These are phyloP conservation scores for Ernsta delagoae DNA, from an alignment of 2,888 invertebrate genomes.

Conservation along the genomic window DNA sequence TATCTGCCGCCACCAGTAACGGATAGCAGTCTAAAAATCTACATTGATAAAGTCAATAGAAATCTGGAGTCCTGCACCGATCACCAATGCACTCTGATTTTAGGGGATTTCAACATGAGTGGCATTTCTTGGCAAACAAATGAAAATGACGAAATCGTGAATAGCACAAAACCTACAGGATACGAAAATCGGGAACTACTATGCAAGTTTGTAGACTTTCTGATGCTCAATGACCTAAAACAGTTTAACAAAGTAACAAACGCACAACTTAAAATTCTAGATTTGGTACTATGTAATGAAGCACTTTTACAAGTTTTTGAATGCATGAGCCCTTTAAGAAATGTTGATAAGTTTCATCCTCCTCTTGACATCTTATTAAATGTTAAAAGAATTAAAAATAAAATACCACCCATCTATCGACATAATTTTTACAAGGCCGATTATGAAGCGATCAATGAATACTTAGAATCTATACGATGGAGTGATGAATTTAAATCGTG, in stretches of 20 bases:
- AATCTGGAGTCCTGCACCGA: conserved; percentile 5
- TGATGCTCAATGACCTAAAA: conserved; percentile 16
- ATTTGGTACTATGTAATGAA: conserved; percentile 27
- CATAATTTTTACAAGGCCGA: conserved; percentile 30
- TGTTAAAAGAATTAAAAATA: conserved; percentile 4
- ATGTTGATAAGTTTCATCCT: conserved; percentile 30
- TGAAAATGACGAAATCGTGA: not conserved
- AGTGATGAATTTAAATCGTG: conserved; percentile 11
- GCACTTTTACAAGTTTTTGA: conserved; percentile 8
- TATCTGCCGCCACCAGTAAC: conserved; percentile 35
- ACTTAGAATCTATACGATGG: conserved; percentile 18
- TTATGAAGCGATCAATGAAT: conserved; percentile 19
- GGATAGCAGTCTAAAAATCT: conserved; percentile 10
- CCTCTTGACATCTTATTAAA: conserved; percentile 22
- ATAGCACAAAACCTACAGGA: not conserved
- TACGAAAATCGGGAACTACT: conserved; percentile 9
- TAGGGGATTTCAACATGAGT: conserved; percentile 2
- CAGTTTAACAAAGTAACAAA: not conserved
- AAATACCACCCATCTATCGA: conserved; percentile 1
- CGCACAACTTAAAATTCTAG: conserved; percentile 24
- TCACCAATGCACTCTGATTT: not conserved
- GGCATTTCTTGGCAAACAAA: not conserved
- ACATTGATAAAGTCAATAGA: conserved; percentile 9
- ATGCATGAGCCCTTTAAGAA: conserved; percentile 24
- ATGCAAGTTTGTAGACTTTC: conserved; percentile 4